Percentiles rank a stretch among this genome's conserved stretches.
Evolutionary conservation across 2,113 vertebrate species (phyloP).

Genomic region (Epinephelus fuscoguttatus): DNA sequence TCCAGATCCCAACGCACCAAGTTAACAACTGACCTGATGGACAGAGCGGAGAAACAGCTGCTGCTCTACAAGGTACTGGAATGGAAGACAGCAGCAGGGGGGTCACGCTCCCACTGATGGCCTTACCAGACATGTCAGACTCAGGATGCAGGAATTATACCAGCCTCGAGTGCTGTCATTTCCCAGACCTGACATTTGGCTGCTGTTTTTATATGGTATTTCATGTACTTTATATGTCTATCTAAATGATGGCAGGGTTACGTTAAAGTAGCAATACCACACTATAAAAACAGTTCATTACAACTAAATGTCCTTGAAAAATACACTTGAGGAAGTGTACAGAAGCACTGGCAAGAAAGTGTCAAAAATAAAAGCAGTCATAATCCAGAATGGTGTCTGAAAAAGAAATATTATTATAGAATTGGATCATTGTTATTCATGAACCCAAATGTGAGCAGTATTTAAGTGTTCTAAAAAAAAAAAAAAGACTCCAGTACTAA

Average conservation of each 20-base stretch:
- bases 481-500: no score
- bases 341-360: not conserved
- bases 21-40: constrained; percentile 79
- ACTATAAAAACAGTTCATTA: not conserved
- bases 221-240: not conserved
- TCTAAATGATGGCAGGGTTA: not conserved
- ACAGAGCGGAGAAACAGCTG: constrained; percentile 78
- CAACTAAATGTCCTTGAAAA: not conserved
- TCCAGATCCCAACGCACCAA: constrained; percentile 57
- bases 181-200: constrained; percentile 34
- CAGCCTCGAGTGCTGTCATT: constrained; percentile 16
- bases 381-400: not conserved
- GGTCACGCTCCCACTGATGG: constrained; percentile 60
- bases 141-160: constrained; percentile 40
- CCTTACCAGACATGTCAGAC: constrained; percentile 67
- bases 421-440: not conserved
- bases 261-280: constrained; percentile 2
- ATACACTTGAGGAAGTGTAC: not conserved
- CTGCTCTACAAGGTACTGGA: constrained; percentile 65
- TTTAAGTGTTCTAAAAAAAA: not conserved
- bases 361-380: not conserved
- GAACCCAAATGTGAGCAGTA: not conserved
- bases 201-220: constrained; percentile 10
- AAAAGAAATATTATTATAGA: not conserved
- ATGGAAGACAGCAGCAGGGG: constrained; percentile 45